Base-by-base conservation (phyloP, 2,888 invertebrate genomes). In the Pseudococcus viburni region DNA sequence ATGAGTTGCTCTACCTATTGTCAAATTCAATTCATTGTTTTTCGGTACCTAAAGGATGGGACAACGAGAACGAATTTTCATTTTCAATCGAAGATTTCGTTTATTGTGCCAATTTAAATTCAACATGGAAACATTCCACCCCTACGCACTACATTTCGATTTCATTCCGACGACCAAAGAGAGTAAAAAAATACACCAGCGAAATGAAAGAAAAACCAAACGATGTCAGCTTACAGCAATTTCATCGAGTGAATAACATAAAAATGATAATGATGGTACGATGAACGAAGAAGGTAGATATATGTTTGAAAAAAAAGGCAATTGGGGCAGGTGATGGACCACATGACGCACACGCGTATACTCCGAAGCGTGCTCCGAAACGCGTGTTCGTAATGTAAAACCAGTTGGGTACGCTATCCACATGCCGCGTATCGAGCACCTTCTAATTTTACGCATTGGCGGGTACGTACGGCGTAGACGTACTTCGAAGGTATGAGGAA, bases 241-340 rank as follows among this genome's bases (percentile, higher is more conserved):
- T 46, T 83, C 17, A 83, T 83, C 19, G 46, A 83, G 19, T n/a
- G 80, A 83, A 83, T 46, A 39, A 39, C 17, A 46, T 83, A 83
- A 83, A 83, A 83, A 83, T 83, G 80, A 46, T 83, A 83, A 83
- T 83, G 46, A 83, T 19, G 46, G 80, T 83, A 83, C 46, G 80
- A 83, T 83, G 80, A 83, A 83, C 80, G 80, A 83, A 46, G 19
- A 83, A 42, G 46, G 77, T 39, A 73, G 26, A 33, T 33, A 73
- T 68, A 33, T 17, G 73, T 80, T 80, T 15, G 26, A 73, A 73
- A 73, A 73, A 83, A 83, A 83, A 83, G 80, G 80, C 80, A 83
- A 83, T 83, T 83, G 80, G 39, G 86, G 73, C 86, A 86, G 86
- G 86, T 86, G 86, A 86, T 73, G 86, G 77, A 86, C 86, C 86